Conservation (phyloP, 2,797 vertebrate species). For the Hirundo rustica region DNA sequence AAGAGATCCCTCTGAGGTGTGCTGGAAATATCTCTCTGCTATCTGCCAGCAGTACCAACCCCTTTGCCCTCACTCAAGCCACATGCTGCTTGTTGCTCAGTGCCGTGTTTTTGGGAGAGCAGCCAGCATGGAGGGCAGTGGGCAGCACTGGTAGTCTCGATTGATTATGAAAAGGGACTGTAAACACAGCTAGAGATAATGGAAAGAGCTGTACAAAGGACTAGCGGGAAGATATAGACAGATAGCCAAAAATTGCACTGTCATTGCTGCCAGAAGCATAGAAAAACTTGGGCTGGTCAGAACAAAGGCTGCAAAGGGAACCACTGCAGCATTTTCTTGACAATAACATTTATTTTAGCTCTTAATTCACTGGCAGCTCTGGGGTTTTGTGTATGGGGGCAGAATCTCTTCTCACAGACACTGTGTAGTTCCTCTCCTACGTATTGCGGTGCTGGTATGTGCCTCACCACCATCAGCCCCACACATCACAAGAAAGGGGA, state of each 20-base stretch:
- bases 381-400: not conserved
- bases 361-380: not conserved
- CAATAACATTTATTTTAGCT: not conserved
- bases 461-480: not conserved
- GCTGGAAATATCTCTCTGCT: not conserved
- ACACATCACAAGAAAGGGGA: fast-evolving
- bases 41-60: not conserved
- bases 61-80: not conserved
- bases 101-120: fast-evolving
- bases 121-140: fast-evolving
- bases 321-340: not conserved
- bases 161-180: not conserved
- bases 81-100: not conserved
- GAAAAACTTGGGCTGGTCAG: not conserved
- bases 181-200: conserved; percentile 7
- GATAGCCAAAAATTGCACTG: not conserved
- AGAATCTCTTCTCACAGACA: not conserved
- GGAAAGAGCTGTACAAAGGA: not conserved
- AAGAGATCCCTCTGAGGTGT: not conserved
- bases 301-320: not conserved
- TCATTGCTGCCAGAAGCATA: not conserved
- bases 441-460: fast-evolving
- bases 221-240: not conserved
- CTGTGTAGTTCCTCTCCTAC: not conserved
- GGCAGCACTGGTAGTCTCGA: not conserved